These are phyloP conservation scores for Dromius quadrimaculatus DNA, from an alignment of 2,888 invertebrate species.

Conservation along the genomic window DNA sequence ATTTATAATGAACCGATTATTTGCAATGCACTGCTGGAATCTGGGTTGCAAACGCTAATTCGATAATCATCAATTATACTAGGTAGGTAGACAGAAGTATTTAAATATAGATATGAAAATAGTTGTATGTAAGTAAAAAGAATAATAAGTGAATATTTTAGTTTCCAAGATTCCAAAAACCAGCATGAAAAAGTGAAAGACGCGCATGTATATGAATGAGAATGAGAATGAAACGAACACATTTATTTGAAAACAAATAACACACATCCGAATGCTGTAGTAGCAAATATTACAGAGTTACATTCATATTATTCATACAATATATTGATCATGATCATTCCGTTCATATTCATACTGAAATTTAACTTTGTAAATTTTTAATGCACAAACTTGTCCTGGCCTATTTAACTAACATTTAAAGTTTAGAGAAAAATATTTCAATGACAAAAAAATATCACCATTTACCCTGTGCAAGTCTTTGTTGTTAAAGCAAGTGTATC, in stretches of 20 bases:
- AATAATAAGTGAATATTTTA: slow-evolving; percentile 34
- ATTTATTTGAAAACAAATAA: slow-evolving; percentile 40
- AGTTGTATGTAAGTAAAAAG: background rate
- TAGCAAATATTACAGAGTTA: slow-evolving; percentile 38
- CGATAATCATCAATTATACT: slow-evolving; percentile 22
- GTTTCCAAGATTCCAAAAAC: slow-evolving; percentile 37
- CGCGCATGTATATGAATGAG: slow-evolving; percentile 36
- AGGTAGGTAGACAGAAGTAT: slow-evolving; percentile 5
- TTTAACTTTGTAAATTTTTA: slow-evolving; percentile 56
- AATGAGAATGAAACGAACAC: slow-evolving; percentile 34
- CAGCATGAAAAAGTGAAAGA: slow-evolving; percentile 36
- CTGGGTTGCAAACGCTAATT: slow-evolving; percentile 31
- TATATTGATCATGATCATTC: slow-evolving; percentile 18
- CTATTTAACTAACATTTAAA: slow-evolving; percentile 67
- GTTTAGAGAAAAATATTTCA: slow-evolving; percentile 67
- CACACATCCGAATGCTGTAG: slow-evolving; percentile 35
- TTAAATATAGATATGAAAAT: no score
- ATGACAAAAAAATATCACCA: slow-evolving; percentile 69
- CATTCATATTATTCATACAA: slow-evolving; percentile 42
- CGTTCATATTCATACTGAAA: slow-evolving; percentile 50
- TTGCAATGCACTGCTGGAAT: slow-evolving; percentile 30
- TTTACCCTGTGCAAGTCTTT: slow-evolving; percentile 70
- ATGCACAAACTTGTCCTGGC: slow-evolving; percentile 67
- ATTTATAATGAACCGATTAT: slow-evolving; percentile 29
- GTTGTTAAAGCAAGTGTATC: slow-evolving; percentile 68